phyloP scores from a whole-genome alignment of 2,888 invertebrate species.

The Glaucopsyche alexis region DNA sequence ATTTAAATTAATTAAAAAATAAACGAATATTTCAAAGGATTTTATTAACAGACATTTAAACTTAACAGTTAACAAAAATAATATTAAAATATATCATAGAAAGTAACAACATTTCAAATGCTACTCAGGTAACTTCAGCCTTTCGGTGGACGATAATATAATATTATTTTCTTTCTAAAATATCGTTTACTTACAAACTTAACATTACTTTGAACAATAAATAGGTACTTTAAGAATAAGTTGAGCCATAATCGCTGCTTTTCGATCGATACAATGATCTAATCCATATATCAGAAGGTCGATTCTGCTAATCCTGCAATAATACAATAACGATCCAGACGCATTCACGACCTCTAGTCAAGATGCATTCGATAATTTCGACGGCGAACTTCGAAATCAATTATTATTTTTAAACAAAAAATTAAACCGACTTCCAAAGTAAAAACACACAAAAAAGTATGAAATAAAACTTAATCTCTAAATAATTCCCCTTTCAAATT shows the following conservation, averaged over 20 bases:
- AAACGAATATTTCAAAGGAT: not conserved
- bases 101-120: not conserved
- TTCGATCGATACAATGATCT: no score
- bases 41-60: conserved; percentile 5
- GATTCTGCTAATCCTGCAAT: no score
- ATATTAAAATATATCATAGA: not conserved
- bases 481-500: no score
- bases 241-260: not conserved
- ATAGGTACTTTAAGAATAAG: not conserved
- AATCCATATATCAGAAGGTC: no score
- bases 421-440: no score
- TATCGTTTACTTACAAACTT: not conserved
- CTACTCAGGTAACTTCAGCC: not conserved
- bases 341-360: no score
- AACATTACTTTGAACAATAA: not conserved
- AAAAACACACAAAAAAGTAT: no score
- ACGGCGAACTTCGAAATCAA: no score
- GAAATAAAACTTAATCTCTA: no score
- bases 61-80: not conserved
- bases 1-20: not conserved
- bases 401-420: no score
- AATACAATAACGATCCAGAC: no score
- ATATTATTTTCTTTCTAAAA: not conserved
- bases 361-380: no score
- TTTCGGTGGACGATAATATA: not conserved